Evolutionary conservation across 2,888 invertebrate species (phyloP), one percentile per base, ranked within the genome.

Genomic region (Physocephala rufipes): DNA sequence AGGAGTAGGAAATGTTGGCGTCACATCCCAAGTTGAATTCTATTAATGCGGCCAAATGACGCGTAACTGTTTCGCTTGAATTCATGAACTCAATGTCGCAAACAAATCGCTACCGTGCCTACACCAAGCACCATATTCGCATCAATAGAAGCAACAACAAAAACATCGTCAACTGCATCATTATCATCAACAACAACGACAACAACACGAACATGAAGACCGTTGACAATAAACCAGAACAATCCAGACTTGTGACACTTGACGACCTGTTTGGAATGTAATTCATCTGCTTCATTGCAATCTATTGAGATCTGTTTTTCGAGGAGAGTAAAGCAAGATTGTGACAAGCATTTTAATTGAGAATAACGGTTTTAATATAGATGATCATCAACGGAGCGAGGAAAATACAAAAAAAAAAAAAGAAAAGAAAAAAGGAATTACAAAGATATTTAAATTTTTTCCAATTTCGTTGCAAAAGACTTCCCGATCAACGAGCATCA

Each of bases 31-130:
- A n/a, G 59, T 65, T 45, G 26, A 28, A 63, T 26, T 19, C 45
- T 15, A 58, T 59, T 15, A 45, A 30, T 26, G 65, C 67, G 63
- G 26, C 58, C 68, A 79, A 84, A 81, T 82, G 82, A 84, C 83
- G 79, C 78, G 78, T 80, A 78, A 80, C 82, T 83, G 82, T 76
- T 80, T 79, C 78, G 79, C 78, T 76, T 78, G 76, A 77, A 70
- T 79, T 78, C 81, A 78, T 62, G 43, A 58, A 28, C 36, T 71
- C 49, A 47, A 64, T 21, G 51, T 15, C 51, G 30, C 24, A 28
- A 49, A n/a, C 49, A 49, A 49, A 49, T 49, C 49, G 51, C 24
- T 26, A n/a, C n/a, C n/a, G n/a, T 51, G 51, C 19, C 49, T 16
- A 13, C 64, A 21, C 24, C n/a, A 26, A n/a, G 2, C 67, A 59